phyloP scores from a whole-genome alignment of 2,888 invertebrate genomes.

The Dolichopus griseipennis region DNA sequence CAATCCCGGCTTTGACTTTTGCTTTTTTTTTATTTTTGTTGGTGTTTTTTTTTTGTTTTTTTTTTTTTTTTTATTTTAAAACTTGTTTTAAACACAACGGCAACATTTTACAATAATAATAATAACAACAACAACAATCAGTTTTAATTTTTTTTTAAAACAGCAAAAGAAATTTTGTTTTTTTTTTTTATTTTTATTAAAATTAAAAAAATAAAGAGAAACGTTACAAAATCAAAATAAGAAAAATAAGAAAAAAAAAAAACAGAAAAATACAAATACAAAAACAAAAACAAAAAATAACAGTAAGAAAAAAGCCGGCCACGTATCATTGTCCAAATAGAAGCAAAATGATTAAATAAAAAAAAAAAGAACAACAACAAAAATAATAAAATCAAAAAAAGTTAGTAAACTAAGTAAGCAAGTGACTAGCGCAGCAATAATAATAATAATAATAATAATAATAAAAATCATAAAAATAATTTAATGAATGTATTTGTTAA shows the following conservation, averaged over 20 bases:
- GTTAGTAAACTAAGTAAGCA: background rate
- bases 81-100: background rate
- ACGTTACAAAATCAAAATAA: background rate
- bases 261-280: no score
- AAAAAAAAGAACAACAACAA: background rate
- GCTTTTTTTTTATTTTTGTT: background rate
- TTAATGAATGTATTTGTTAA: no score
- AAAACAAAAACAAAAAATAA: no score
- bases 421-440: background rate
- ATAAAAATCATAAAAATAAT: no score
- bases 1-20: slow-evolving; percentile 2
- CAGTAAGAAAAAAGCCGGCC: background rate
- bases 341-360: background rate
- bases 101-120: background rate
- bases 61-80: background rate
- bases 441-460: no score
- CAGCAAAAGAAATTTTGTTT: no score
- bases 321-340: slow-evolving; percentile 2
- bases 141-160: background rate
- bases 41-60: background rate
- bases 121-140: background rate
- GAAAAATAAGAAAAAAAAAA: no score
- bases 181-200: no score
- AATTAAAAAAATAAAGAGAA: background rate
- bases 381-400: background rate